Conservation (phyloP, 1,140 invertebrate species). For the Eriosoma lanigerum region DNA sequence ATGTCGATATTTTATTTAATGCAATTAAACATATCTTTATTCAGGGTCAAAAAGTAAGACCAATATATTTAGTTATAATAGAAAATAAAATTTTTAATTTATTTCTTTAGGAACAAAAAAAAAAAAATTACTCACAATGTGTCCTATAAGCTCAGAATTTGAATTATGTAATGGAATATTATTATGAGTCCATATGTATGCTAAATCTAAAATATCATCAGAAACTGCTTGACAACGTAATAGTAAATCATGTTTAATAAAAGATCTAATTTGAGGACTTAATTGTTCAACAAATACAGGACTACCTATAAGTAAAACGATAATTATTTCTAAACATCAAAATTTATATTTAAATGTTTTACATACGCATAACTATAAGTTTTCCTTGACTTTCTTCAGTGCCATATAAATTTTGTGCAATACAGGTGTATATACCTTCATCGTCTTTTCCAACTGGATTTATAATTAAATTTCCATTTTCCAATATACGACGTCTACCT, state of each 20-base stretch:
- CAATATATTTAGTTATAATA: too few relatives aligned
- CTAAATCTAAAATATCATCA: slow-evolving; percentile 81
- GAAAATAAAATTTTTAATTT: too few relatives aligned
- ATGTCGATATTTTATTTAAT: not conserved
- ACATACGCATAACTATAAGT: slow-evolving; percentile 81
- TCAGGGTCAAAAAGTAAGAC: not conserved
- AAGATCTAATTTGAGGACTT: slow-evolving; percentile 66
- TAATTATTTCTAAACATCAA: slow-evolving; percentile 1
- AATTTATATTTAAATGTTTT: too few relatives aligned
- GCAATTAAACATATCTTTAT: not conserved
- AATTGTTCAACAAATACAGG: slow-evolving; percentile 72
- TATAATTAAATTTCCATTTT: slow-evolving; percentile 84
- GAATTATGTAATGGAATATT: slow-evolving; percentile 58
- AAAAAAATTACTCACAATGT: slow-evolving; percentile 30
- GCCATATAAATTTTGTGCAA: slow-evolving; percentile 81
- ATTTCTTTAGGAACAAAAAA: too few relatives aligned
- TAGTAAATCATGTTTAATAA: slow-evolving; percentile 71
- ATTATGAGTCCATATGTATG: slow-evolving; percentile 89
- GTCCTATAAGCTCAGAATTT: not conserved
- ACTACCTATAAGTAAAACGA: slow-evolving; percentile 61
- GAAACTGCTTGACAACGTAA: slow-evolving; percentile 78
- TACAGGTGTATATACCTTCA: slow-evolving; percentile 85
- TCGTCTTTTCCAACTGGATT: slow-evolving; percentile 82
- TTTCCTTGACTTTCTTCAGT: slow-evolving; percentile 76
- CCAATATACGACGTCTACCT: slow-evolving; percentile 75